Base-by-base conservation (phyloP, 2,113 vertebrate species). In the Shinisaurus crocodilurus region DNA sequence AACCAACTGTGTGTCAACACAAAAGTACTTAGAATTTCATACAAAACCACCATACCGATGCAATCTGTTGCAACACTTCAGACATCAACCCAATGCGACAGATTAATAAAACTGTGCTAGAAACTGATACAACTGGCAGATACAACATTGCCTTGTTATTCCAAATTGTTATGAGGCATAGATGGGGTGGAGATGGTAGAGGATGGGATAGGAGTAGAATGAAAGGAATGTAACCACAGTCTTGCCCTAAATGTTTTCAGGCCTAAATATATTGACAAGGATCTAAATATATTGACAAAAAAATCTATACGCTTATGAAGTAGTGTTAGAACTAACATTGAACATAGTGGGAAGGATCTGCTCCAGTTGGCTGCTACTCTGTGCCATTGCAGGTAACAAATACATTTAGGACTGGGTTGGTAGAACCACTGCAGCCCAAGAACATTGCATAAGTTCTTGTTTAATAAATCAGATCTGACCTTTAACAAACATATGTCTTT, bases 401-500 rank as follows among this genome's bases (percentile, higher is more conserved):
- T 77, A 45, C 5, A 8, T 50, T 50, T 65, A 83, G 37, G n/a
- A 43, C 29, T 82, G 32, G 54, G 16, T 60, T 83, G 60, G 37
- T 43, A 32, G 23, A 40, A 40, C 82, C 40, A 27, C 23, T 45
- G 40, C 29, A 16, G 25, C 29, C 54, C 82, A 67, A 45, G 60
- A 84, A 67, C 82, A 32, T 34, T 50, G 43, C 45, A 32, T 32
- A 32, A 50, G 27, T 67, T 27, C 45, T 37, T 69, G 48, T 79
- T 86, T 91, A 80, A 70, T 79, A 86, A 86, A 37, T 25, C 85
- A 69, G 91, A 90, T 57, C 79, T 18, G 32, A 86, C 82, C 84
- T 60, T 87, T 88, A 86, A 8, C 29, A 70, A 82, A 80, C 32
- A 9, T 72, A 18, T 88, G 92, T 89, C 81, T 94, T 91, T 76